Base-by-base conservation (phyloP, 2,797 vertebrate genomes). In the Siniperca scherzeri region DNA sequence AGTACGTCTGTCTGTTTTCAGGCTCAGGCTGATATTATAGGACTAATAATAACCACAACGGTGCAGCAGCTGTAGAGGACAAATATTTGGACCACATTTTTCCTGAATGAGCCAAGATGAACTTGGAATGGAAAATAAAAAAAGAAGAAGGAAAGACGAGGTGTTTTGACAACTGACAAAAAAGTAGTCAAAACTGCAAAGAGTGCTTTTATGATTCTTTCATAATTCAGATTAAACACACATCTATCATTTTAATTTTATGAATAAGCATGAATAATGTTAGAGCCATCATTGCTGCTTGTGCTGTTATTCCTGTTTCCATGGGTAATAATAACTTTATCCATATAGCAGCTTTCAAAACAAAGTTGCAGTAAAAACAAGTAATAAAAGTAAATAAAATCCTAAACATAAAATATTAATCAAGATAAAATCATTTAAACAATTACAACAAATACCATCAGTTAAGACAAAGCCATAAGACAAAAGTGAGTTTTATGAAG, bases 11-110 rank as follows among this genome's bases (percentile, higher is more conserved):
- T 27, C 66, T 55, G 69, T 70, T 22, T 78, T 12, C 52, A 66
- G 44, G 19, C 52, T 59, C 33, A 25, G 2, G 62, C 71, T 69
- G 38, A 71, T 44, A 21, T 22, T 38, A 33, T 5, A 50, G 25
- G 46, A 57, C 70, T 78, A 57, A 59, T 82, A 62, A 68, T 74
- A 69, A 44, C 70, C 33, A 33, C 36, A 13, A 64, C 40, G 5
- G 64, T 62, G 70, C 70, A 78, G 74, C 81, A 82, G 70, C 81
- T 82, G 81, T 30, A 40, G 5, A 40, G 27, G 56, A 65, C 74
- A 73, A 44, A 78, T 78, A 46, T 30, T 70, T 57, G 55, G 13
- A 68, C 38, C 57, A 50, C 17, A 48, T 56, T 21, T 82, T 56
- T 62, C 42, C 14, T 56, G 36, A 61, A 48, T 10, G 36, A 66